Evolutionary conservation across 2,113 vertebrate species (phyloP).

Genomic region (Pygoscelis adeliae): DNA sequence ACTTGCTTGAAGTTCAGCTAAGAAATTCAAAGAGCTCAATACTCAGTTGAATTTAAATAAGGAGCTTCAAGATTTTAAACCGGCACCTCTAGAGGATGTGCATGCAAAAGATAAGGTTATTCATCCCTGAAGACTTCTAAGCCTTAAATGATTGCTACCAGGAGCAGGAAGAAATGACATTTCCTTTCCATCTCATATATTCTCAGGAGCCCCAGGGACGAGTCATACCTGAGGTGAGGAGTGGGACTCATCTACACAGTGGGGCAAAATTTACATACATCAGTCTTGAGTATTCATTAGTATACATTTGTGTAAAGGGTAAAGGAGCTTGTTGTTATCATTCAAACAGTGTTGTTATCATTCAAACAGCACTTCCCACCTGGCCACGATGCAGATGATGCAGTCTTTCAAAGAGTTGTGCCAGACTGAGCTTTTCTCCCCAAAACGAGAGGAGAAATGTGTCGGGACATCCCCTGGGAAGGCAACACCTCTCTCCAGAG

Average conservation of each 20-base stretch:
- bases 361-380: neutral
- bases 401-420: neutral
- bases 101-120: constrained; percentile 17
- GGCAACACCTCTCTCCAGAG: neutral
- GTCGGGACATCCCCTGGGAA: neutral
- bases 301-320: neutral
- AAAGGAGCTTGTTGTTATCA: neutral
- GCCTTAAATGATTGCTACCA: constrained; percentile 9
- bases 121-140: constrained; percentile 26
- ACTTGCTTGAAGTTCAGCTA: constrained; percentile 20
- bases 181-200: neutral
- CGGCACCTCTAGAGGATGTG: neutral
- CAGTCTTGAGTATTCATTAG: neutral
- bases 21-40: neutral
- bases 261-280: neutral
- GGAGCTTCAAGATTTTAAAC: constrained; percentile 27
- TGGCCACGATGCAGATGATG: neutral
- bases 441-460: neutral
- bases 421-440: neutral
- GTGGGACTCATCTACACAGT: neutral
- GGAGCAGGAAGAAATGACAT: constrained; percentile 7
- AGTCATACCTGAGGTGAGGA: neutral
- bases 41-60: constrained; percentile 27
- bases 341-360: neutral
- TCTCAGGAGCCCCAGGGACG: neutral